These are phyloP conservation scores for Vultur gryphus DNA, from an alignment of 2,797 vertebrate genomes.

Conservation along the genomic window DNA sequence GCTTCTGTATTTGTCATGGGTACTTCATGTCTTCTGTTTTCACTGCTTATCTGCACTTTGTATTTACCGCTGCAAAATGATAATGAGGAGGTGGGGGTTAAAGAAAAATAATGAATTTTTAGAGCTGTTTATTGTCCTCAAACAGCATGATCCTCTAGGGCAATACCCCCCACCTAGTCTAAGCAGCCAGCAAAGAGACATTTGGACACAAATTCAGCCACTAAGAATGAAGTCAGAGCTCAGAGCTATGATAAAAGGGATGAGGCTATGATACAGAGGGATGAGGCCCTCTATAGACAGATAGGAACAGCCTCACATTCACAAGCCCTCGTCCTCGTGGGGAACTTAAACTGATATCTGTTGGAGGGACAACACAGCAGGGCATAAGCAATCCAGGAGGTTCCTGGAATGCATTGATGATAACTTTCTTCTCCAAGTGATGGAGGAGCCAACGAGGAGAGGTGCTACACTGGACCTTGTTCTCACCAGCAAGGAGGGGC, in stretches of 20 bases:
- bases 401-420: too few relatives aligned
- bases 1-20: not conserved
- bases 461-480: too few relatives aligned
- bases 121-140: slow-evolving; percentile 49
- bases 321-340: too few relatives aligned
- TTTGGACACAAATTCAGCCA: slow-evolving; percentile 37
- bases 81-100: slow-evolving; percentile 44
- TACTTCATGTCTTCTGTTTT: slow-evolving; percentile 27
- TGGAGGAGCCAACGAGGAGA: too few relatives aligned
- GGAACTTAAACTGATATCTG: too few relatives aligned
- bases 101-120: slow-evolving; percentile 58
- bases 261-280: too few relatives aligned
- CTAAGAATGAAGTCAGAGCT: slow-evolving; percentile 64
- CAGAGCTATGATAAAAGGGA: slow-evolving; percentile 36
- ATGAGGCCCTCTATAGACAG: too few relatives aligned
- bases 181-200: slow-evolving; percentile 50
- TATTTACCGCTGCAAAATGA: slow-evolving; percentile 26
- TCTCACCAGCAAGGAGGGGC: too few relatives aligned
- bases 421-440: too few relatives aligned
- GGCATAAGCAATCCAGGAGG: too few relatives aligned
- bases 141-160: slow-evolving; percentile 43
- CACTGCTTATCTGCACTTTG: not conserved
- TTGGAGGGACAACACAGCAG: too few relatives aligned
- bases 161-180: slow-evolving; percentile 5
- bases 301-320: too few relatives aligned